phyloP scores from a whole-genome alignment of 2,888 invertebrate species.

The Cataglyphis albicans region DNA sequence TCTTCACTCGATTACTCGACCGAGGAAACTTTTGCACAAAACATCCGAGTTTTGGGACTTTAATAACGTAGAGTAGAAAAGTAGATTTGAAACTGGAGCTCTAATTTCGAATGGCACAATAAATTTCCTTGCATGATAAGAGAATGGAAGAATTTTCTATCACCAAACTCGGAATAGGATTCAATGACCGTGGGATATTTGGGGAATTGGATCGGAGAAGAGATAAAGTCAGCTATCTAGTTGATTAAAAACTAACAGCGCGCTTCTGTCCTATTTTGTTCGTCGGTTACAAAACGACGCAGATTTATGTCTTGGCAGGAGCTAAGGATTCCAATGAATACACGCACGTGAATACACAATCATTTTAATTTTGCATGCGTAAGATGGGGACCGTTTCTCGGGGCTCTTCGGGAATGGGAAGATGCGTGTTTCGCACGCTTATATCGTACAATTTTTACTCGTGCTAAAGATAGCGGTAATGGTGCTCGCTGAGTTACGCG shows the following conservation, averaged over 20 bases:
- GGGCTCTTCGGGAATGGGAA: slow-evolving; percentile 24
- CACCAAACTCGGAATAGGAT: neutral
- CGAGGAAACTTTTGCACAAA: slow-evolving; percentile 50
- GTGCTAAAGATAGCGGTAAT: slow-evolving; percentile 80
- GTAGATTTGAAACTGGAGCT: neutral
- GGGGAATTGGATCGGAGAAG: slow-evolving; percentile 52
- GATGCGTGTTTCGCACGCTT: slow-evolving; percentile 74
- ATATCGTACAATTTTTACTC: slow-evolving; percentile 68
- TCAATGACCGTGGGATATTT: neutral
- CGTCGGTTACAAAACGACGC: slow-evolving; percentile 13
- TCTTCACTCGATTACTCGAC: slow-evolving; percentile 61
- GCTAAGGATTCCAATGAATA: neutral
- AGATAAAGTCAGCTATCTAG: slow-evolving; percentile 42
- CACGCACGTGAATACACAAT: neutral
- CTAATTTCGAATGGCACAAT: neutral
- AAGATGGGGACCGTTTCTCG: slow-evolving; percentile 22
- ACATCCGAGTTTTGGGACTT: slow-evolving; percentile 5
- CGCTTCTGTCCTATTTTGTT: slow-evolving; percentile 5
- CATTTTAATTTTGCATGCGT: slow-evolving; percentile 26
- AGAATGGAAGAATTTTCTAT: neutral
- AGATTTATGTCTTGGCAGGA: slow-evolving; percentile 19
- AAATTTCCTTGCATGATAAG: neutral
- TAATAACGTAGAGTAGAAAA: neutral
- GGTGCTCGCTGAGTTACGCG: slow-evolving; percentile 82
- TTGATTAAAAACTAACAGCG: slow-evolving; percentile 34